Percentiles rank a stretch among this genome's conserved stretches.
Evolutionary conservation across 2,888 invertebrate species (phyloP).

Genomic region (Neoascia interrupta): DNA sequence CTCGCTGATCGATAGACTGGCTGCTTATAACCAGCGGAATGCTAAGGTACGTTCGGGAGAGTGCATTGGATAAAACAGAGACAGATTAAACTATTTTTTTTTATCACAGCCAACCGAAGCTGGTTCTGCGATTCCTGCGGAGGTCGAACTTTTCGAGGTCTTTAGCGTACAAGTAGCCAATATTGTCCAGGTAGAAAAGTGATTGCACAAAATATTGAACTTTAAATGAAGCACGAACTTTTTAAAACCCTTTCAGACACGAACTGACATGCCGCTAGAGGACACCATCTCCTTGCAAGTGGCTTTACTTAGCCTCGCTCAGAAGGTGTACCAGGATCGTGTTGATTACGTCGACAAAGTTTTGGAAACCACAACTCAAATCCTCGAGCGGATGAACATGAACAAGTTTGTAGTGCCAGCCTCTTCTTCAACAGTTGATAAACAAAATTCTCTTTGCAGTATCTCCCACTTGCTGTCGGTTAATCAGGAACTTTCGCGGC

Average conservation of each 20-base stretch:
- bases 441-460: slow-evolving; percentile 66
- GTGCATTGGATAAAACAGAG: neutral
- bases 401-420: slow-evolving; percentile 87
- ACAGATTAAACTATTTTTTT: neutral
- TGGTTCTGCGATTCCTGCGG: slow-evolving; percentile 86
- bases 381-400: slow-evolving; percentile 93
- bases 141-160: slow-evolving; percentile 97
- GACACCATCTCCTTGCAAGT: slow-evolving; percentile 98
- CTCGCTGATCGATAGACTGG: slow-evolving; percentile 94
- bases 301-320: slow-evolving; percentile 94
- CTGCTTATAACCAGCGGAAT: slow-evolving; percentile 89
- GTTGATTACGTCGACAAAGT: slow-evolving; percentile 98
- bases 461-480: slow-evolving; percentile 82
- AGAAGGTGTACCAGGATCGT: slow-evolving; percentile 97
- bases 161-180: slow-evolving; percentile 98
- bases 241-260: slow-evolving; percentile 87
- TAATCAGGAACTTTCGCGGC: slow-evolving; percentile 94
- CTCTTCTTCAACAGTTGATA: too few relatives aligned
- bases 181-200: slow-evolving; percentile 89
- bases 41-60: slow-evolving; percentile 79
- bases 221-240: neutral
- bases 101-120: slow-evolving; percentile 78
- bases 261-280: slow-evolving; percentile 96
- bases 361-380: slow-evolving; percentile 92
- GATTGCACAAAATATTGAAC: neutral